Evolutionary conservation across 1,140 invertebrate genomes (phyloP).

Genomic region (Dinothrombium tinctorium): DNA sequence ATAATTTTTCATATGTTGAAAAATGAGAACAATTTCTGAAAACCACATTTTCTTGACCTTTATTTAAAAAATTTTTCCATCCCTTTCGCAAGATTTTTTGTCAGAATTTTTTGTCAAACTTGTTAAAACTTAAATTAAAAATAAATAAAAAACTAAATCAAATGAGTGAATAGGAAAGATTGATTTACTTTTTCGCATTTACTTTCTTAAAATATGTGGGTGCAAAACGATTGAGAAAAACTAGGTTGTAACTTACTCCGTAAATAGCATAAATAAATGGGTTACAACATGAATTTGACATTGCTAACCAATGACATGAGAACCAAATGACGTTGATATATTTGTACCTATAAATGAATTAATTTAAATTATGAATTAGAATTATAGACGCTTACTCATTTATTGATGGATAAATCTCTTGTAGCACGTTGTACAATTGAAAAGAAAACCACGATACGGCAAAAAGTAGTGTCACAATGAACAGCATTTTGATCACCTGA

Average conservation of each 20-base stretch:
- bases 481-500: slow-evolving; percentile 25
- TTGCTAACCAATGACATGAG: slow-evolving; percentile 53
- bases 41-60: no score
- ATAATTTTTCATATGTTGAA: no score
- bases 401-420: slow-evolving; percentile 19
- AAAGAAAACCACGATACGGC: slow-evolving; percentile 25
- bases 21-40: no score
- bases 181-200: no score
- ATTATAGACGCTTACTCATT: slow-evolving; percentile 18
- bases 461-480: slow-evolving; percentile 25
- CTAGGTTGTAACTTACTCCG: slow-evolving; percentile 10
- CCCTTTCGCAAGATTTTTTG: no score
- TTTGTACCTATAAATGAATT: slow-evolving; percentile 4
- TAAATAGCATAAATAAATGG: slow-evolving; percentile 46
- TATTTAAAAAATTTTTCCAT: no score
- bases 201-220: no score
- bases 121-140: no score
- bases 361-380: background rate
- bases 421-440: slow-evolving; percentile 20
- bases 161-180: no score
- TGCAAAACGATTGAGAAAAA: no score
- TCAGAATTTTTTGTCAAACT: no score
- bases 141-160: no score
- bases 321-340: slow-evolving; percentile 21
- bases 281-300: slow-evolving; percentile 77